phyloP scores from a whole-genome alignment of 30 jellyfish, hydroid and myxozoan species.

The Turritopsis dohrnii region DNA sequence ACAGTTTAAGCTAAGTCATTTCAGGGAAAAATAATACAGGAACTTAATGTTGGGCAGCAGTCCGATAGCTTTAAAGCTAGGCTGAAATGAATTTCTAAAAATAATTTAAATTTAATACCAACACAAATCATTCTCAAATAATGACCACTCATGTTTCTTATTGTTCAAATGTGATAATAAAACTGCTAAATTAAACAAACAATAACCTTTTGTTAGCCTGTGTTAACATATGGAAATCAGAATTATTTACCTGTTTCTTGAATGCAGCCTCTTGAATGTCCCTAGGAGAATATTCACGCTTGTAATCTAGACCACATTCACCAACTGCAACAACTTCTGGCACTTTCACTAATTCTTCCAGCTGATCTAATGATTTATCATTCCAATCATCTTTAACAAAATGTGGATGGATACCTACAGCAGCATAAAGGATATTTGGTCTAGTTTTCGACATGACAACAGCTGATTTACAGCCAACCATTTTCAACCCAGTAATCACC shows the following conservation, averaged over 20 bases:
- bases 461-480: conserved; percentile 70
- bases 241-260: conserved; percentile 63
- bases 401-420: conserved; percentile 94
- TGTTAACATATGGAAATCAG: too few relatives aligned
- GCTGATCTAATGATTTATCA: conserved; percentile 53
- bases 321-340: conserved; percentile 94
- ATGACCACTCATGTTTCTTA: too few relatives aligned
- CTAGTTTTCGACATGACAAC: conserved; percentile 94
- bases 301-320: conserved; percentile 83
- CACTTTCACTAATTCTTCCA: conserved; percentile 56
- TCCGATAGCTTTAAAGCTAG: too few relatives aligned
- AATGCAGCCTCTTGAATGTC: conserved; percentile 84
- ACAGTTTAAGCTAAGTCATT: too few relatives aligned
- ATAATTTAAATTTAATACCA: too few relatives aligned
- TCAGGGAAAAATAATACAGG: too few relatives aligned
- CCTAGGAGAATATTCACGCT: conserved; percentile 84
- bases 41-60: too few relatives aligned
- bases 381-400: conserved; percentile 81
- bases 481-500: conserved; percentile 77
- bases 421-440: conserved; percentile 76
- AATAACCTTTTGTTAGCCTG: not conserved
- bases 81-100: too few relatives aligned
- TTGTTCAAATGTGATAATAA: too few relatives aligned
- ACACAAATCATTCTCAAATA: too few relatives aligned
- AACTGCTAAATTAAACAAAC: too few relatives aligned